These are phyloP conservation scores for Meteorus cinctellus DNA, from an alignment of 2,888 invertebrate species.

Conservation along the genomic window DNA sequence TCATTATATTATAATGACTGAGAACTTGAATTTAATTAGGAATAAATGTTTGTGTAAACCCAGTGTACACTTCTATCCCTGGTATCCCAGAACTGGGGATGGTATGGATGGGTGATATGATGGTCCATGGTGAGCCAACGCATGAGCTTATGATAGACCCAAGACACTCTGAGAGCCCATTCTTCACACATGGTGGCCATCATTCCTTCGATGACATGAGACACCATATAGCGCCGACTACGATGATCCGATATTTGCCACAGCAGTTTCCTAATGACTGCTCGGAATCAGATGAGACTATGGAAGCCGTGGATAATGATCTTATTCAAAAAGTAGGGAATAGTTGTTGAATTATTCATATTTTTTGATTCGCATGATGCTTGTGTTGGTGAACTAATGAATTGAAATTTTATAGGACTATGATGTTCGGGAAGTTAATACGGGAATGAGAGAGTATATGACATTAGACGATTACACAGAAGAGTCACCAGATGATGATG, in stretches of 20 bases:
- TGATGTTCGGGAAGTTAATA: conserved; percentile 63
- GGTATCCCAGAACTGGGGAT: conserved; percentile 78
- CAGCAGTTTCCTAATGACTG: conserved; percentile 69
- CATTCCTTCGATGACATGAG: conserved; percentile 69
- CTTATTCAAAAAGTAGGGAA: conserved; percentile 67
- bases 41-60: conserved; percentile 67
- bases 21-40: conserved; percentile 52
- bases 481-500: conserved; percentile 71
- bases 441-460: conserved; percentile 71
- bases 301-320: conserved; percentile 68
- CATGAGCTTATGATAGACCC: conserved; percentile 72
- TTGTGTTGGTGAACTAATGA: conserved; percentile 7
- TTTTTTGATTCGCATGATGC: conserved; percentile 27
- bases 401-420: conserved; percentile 60
- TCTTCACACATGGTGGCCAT: conserved; percentile 65
- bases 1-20: neutral
- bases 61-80: conserved; percentile 74
- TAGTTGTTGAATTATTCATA: neutral
- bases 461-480: conserved; percentile 74
- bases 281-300: conserved; percentile 70
- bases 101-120: conserved; percentile 81
- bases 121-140: conserved; percentile 70
- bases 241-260: conserved; percentile 70
- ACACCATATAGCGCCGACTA: conserved; percentile 69
- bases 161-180: conserved; percentile 69